Evolutionary conservation across 2,888 invertebrate genomes (phyloP), one percentile per base, ranked within the genome.

Genomic region (Synanthedon andrenaeformis): DNA sequence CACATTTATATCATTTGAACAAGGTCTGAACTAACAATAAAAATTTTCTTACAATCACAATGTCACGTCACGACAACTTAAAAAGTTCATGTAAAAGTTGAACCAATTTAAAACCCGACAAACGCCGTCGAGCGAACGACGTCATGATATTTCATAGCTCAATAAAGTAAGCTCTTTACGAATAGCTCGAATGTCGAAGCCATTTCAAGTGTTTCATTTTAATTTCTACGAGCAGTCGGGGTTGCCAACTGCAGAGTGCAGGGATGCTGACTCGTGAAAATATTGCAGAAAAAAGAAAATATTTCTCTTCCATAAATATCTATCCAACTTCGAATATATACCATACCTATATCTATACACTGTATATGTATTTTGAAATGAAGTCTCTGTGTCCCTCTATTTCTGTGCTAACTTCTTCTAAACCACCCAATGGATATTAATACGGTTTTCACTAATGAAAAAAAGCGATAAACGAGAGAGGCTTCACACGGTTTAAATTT

Each of bases 241-340:
- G 35, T 35, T 35, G 35, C 35, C 35, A 35, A 35, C 35, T 35
- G 35, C 35, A 35, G 35, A 2, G 10, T 35, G 10, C 35, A 35
- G 35, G 35, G 35, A 35, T 35, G 35, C 8, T 35, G 54, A 54
- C 28, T 53, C 53, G 52, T 45, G 53, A 49, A 54, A 56, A 56
- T 58, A 49, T 53, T 52, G 52, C 35, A 35, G 8, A 35, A 10
- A 35, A 35, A 35, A 35, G 35, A 35, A 35, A 35, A 8, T 10
- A 8, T 10, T 35, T 35, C 35, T 23, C 23, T 23, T 23, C 23
- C 5, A 23, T 23, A 1, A 23, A 23, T 23, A 23, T 23, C 23
- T 23, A 23, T 23, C 23, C 1, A 23, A 23, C 23, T 4, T 23
- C 23, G 5, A 23, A 23, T 23, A 23, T 19, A 2, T 17, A 17